Percentiles rank a stretch among this genome's conserved stretches.
phyloP scores from a whole-genome alignment of 2,797 vertebrate species.

The Coregonus suidteri region DNA sequence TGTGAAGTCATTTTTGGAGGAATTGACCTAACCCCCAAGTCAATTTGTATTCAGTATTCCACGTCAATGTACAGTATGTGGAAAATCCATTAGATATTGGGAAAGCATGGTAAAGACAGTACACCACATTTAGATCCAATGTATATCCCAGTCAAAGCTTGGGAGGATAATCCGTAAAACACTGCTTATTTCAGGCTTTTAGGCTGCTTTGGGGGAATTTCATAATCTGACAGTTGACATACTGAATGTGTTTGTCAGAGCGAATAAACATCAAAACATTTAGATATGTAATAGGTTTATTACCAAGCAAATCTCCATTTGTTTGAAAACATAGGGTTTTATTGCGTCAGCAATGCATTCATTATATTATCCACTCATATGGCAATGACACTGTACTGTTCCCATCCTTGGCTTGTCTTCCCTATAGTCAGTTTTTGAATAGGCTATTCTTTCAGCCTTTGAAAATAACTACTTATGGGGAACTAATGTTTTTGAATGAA shows the following conservation, averaged over 20 bases:
- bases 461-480: neutral
- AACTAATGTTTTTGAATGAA: neutral
- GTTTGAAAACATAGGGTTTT: neutral
- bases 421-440: neutral
- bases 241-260: neutral
- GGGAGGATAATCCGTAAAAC: neutral
- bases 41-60: too few relatives aligned
- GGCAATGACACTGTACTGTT: neutral
- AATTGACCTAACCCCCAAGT: too few relatives aligned
- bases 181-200: conserved; percentile 9
- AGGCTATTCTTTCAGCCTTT: neutral
- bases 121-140: neutral
- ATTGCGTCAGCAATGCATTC: neutral
- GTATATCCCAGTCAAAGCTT: neutral
- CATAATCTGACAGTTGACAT: neutral
- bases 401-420: neutral
- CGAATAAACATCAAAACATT: neutral
- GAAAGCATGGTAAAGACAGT: neutral
- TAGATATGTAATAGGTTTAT: neutral
- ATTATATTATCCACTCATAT: neutral
- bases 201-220: neutral
- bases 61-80: too few relatives aligned
- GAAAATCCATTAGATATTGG: neutral
- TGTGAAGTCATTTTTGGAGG: too few relatives aligned
- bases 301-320: neutral